Evolutionary conservation across 1,140 invertebrate genomes (phyloP).

Genomic region (Calosoma granatense): DNA sequence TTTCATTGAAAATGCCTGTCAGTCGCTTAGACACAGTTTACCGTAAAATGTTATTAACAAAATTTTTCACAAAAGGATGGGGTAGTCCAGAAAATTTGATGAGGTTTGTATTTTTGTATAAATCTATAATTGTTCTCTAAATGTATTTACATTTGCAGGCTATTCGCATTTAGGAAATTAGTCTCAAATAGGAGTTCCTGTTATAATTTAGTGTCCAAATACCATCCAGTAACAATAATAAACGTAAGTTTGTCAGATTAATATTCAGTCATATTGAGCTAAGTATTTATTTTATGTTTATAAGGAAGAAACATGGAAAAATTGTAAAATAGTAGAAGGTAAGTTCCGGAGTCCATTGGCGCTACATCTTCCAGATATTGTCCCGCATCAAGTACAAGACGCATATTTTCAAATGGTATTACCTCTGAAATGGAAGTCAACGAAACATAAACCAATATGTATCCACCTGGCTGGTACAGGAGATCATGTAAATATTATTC

Average conservation of each 20-base stretch:
- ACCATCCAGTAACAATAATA: conserved; percentile 83
- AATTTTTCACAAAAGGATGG: conserved; percentile 92
- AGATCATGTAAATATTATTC: conserved; percentile 74
- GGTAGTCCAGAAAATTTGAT: conserved; percentile 80
- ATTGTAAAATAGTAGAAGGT: conserved; percentile 74
- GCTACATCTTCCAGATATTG: conserved; percentile 70
- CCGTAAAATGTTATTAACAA: conserved; percentile 72
- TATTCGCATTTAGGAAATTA: conserved; percentile 84
- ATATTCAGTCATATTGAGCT: conserved; percentile 9
- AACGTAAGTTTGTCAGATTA: conserved; percentile 59
- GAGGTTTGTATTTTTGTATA: conserved; percentile 47
- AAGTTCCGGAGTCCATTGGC: conserved; percentile 82
- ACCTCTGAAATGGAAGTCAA: conserved; percentile 65
- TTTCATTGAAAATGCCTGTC: conserved; percentile 52
- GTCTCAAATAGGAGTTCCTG: conserved; percentile 75
- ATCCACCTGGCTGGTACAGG: conserved; percentile 95
- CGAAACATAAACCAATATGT: conserved; percentile 71
- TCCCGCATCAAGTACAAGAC: conserved; percentile 71
- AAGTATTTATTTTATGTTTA: background rate
- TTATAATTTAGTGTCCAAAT: conserved; percentile 64
- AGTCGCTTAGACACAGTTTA: conserved; percentile 77
- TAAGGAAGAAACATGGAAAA: conserved; percentile 66
- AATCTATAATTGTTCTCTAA: too few relatives aligned
- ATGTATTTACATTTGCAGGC: conserved; percentile 46
- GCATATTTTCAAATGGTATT: conserved; percentile 79